Evolutionary conservation across 2,888 invertebrate genomes (phyloP).

Genomic region (Drosophila rellima): DNA sequence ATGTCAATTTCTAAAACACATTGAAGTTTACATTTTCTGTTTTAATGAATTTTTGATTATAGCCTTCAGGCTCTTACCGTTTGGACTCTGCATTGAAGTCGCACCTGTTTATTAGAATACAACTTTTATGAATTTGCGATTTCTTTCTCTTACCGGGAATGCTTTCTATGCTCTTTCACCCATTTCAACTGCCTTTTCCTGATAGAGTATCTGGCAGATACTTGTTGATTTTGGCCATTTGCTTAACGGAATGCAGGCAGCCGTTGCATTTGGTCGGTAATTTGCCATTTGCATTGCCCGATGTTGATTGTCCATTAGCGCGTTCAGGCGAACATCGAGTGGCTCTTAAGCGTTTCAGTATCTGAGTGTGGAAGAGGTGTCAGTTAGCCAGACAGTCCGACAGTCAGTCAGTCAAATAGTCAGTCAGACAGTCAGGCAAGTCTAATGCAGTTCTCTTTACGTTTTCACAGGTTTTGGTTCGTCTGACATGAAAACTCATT

Average conservation of each 20-base stretch:
- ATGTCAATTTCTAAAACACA: too few species aligned
- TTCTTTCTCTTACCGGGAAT: too few species aligned
- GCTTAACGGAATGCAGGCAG: constrained; percentile 47
- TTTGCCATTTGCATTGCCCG: constrained; percentile 62
- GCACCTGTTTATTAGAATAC: too few species aligned
- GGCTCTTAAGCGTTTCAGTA: constrained; percentile 39
- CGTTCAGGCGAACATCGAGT: constrained; percentile 42
- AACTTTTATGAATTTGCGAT: too few species aligned
- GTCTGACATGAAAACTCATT: constrained; percentile 63
- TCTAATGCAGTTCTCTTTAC: constrained; percentile 17
- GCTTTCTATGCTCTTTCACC: too few species aligned
- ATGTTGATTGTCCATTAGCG: constrained; percentile 75
- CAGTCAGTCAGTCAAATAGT: constrained; percentile 7
- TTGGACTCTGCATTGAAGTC: too few species aligned
- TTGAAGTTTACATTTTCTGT: too few species aligned
- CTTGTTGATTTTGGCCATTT: constrained; percentile 20
- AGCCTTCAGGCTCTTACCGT: too few species aligned
- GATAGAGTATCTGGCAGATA: neutral
- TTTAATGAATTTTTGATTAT: too few species aligned
- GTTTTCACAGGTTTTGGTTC: constrained; percentile 18
- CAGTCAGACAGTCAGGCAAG: constrained; percentile 8
- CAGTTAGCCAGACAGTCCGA: constrained; percentile 36
- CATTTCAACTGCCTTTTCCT: too few species aligned
- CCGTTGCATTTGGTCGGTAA: constrained; percentile 54
- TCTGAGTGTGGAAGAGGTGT: constrained; percentile 59